Conservation (phyloP, 2,888 invertebrate genomes). For the Geotrupes spiniger region DNA sequence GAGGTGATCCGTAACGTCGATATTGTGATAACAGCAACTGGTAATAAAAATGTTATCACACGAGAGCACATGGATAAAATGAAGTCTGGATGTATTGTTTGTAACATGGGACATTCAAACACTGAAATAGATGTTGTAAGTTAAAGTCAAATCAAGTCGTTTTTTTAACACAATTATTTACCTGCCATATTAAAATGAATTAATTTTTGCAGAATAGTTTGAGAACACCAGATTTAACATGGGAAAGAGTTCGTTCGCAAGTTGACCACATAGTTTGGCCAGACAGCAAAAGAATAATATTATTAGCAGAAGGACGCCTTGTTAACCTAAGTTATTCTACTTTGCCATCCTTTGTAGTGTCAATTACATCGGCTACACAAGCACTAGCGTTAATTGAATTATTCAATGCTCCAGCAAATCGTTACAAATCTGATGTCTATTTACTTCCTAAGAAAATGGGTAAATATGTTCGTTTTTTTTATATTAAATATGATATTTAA, state of each 20-base stretch:
- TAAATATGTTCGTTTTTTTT: conserved; percentile 47
- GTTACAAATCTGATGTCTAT: conserved; percentile 97
- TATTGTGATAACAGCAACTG: conserved; percentile 96
- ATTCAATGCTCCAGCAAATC: conserved; percentile 90
- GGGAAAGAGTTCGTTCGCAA: conserved; percentile 97
- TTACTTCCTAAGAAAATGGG: conserved; percentile 98
- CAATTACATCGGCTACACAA: conserved; percentile 96
- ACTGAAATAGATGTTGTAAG: conserved; percentile 91
- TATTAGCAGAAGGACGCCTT: conserved; percentile 91
- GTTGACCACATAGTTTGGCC: conserved; percentile 99
- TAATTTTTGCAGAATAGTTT: conserved; percentile 69
- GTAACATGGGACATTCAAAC: conserved; percentile 97
- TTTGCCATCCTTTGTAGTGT: conserved; percentile 96
- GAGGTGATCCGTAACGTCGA: conserved; percentile 92
- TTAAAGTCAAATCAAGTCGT: conserved; percentile 26
- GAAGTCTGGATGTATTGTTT: conserved; percentile 93
- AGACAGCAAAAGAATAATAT: conserved; percentile 89
- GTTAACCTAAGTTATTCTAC: conserved; percentile 97
- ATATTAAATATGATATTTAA: conserved; percentile 3
- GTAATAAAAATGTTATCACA: conserved; percentile 94
- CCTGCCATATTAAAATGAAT: no score
- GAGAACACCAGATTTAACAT: conserved; percentile 89
- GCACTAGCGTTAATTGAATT: conserved; percentile 95
- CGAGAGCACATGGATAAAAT: conserved; percentile 95
- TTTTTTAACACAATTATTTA: no score